Evolutionary conservation across 2,888 invertebrate genomes (phyloP), one percentile per base, ranked within the genome.

Genomic region (Cactoblastis cactorum): DNA sequence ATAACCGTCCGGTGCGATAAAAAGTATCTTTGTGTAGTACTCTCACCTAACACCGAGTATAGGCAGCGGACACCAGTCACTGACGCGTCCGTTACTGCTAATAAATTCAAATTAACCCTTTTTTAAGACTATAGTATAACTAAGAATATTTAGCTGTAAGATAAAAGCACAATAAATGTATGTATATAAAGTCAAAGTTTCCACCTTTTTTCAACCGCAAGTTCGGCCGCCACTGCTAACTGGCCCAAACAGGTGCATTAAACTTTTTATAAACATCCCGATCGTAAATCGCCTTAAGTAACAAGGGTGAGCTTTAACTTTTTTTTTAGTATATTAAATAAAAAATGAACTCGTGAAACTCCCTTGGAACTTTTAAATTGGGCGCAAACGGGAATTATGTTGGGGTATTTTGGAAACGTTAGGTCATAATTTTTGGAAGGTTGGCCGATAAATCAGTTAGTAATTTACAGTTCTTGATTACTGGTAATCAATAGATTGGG

Each of bases 241-340:
- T 80, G 77, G 78, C 72, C 76, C 58, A 71, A 77, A 79, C 84
- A 84, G 84, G 83, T 84, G 83, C 77, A 79, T 80, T 73, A 65
- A 79, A 80, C 59, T 65, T 80, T 83, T 79, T 75, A 70, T 71
- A 72, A 78, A 77, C 71, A 70, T 57, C 68, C 61, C 65, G 71
- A 73, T 76, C 81, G 75, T 83, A 83, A 84, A 84, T 82, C 75
- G 80, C 73, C 75, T 71, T 76, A 74, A 79, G 80, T 78, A 83
- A 80, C 81, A 82, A 82, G 83, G 80, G 77, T 71, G 64, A 72
- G 78, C 77, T 75, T 82, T 63, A 77, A 77, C 69, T 76, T 80
- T 74, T 28, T 79, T 79, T 71, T 72, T 71, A 74, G 71, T 67
- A 69, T 66, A 63, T 73, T 81, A 74, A 78, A 80, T 77, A 77